Percentiles rank a stretch among this genome's conserved stretches.
phyloP scores from a whole-genome alignment of 2,113 vertebrate genomes.

The Aegypius monachus region DNA sequence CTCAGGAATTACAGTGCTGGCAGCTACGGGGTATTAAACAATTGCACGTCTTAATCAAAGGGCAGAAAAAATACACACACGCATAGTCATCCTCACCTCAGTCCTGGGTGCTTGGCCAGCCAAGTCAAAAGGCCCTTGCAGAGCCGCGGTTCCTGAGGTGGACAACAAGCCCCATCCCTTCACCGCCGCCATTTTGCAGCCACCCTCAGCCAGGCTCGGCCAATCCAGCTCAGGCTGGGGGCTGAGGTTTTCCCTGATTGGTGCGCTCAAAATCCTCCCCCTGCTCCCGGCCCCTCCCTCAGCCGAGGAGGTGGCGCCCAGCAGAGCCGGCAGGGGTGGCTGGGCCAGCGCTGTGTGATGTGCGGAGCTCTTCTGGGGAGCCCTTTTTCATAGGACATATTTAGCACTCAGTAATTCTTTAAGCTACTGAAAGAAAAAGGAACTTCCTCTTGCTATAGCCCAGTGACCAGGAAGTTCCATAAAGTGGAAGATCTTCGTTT shows the following conservation, averaged over 20 bases:
- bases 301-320: accelerated
- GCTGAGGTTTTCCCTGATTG: neutral
- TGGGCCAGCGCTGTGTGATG: accelerated
- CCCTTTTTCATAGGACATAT: accelerated
- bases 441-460: neutral
- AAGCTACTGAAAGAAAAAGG: neutral
- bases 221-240: neutral
- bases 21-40: neutral
- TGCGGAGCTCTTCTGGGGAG: accelerated
- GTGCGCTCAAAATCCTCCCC: accelerated
- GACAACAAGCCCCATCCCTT: accelerated
- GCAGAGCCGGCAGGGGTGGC: accelerated
- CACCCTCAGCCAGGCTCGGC: neutral
- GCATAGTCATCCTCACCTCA: neutral
- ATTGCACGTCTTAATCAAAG: accelerated
- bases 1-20: accelerated
- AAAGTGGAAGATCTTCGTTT: neutral
- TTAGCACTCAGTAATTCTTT: neutral
- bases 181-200: accelerated
- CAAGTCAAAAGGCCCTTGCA: accelerated
- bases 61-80: accelerated
- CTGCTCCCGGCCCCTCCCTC: neutral
- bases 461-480: neutral
- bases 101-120: accelerated
- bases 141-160: accelerated